Base-by-base conservation (phyloP, 2,888 invertebrate species). In the Drosophila nr. fundita region DNA sequence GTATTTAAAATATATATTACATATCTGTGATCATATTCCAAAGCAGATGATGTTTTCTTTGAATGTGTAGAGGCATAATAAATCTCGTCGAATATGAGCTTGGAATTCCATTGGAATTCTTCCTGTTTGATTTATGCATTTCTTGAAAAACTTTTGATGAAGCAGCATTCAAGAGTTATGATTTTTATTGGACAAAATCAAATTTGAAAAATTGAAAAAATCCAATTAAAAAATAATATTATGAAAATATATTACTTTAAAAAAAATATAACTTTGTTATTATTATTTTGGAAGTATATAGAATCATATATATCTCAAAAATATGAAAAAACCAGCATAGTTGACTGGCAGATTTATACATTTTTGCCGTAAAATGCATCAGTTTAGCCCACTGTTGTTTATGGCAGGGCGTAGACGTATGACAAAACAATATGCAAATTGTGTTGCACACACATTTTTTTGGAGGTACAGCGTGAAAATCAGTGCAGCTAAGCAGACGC, bases 371-470 rank as follows among this genome's bases (percentile, higher is more conserved):
- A 32, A 53, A 54, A 27, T 18, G 27, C 38, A 18, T 1, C 13
- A 2, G 15, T n/a, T 11, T 6, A 4, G 27, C 30, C 30, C 57
- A 57, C 6, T 13, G 57, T 57, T 21, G 8, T n/a, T 8, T 6
- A 15, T n/a, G 29, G 18, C 49, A 21, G 63, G 58, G 58, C 24
- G 54, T 55, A 48, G 58, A 57, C 64, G 57, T 57, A 66, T 63
- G 75, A 73, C 79, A 82, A 86, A 87, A 84, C 80, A 89, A 83
- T 83, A 90, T 90, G 83, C 82, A 86, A 88, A 90, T 89, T 90
- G 77, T 68, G 85, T 82, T 90, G 89, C 90, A 89, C 88, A 83
- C 90, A 45, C 45, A 45, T 24, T 45, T 54, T 83, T 85, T 85
- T 71, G 86, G 80, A 71, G 83, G 73, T 45, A 24, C 83, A 85